phyloP scores from a whole-genome alignment of 2,113 vertebrate genomes.

The Lota lota region DNA sequence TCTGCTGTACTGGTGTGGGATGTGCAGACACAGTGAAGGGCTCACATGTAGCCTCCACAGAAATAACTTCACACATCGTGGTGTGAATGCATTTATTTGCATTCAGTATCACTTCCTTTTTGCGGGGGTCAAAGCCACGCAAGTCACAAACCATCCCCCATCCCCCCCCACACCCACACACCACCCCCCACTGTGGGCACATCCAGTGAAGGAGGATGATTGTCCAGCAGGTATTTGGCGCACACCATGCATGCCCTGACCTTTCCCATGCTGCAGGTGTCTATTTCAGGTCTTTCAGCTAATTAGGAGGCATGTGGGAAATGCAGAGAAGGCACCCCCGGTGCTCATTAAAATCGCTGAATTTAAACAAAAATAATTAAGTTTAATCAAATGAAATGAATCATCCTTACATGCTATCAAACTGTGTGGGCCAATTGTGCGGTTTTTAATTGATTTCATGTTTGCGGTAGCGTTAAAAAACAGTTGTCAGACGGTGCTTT shows the following conservation, averaged over 20 bases:
- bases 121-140: constrained; percentile 10
- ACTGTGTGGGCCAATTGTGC: constrained; percentile 19
- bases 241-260: neutral
- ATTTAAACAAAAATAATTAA: constrained; percentile 2
- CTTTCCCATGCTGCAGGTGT: constrained; percentile 32
- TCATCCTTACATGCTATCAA: neutral
- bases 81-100: neutral
- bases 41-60: neutral
- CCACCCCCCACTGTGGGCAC: neutral
- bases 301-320: constrained; percentile 46
- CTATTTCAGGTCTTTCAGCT: constrained; percentile 28
- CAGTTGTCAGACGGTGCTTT: constrained; percentile 12
- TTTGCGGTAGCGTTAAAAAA: constrained; percentile 8
- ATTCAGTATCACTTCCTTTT: constrained; percentile 14
- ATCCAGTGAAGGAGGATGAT: neutral
- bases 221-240: neutral
- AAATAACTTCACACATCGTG: neutral
- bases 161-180: neutral
- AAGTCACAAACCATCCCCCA: constrained; percentile 11
- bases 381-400: neutral
- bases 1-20: too few species aligned
- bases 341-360: constrained; percentile 43
- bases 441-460: constrained; percentile 45
- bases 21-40: too few species aligned
- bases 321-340: constrained; percentile 33